Evolutionary conservation across 2,888 invertebrate genomes (phyloP).

Genomic region (Prosapia bicincta): DNA sequence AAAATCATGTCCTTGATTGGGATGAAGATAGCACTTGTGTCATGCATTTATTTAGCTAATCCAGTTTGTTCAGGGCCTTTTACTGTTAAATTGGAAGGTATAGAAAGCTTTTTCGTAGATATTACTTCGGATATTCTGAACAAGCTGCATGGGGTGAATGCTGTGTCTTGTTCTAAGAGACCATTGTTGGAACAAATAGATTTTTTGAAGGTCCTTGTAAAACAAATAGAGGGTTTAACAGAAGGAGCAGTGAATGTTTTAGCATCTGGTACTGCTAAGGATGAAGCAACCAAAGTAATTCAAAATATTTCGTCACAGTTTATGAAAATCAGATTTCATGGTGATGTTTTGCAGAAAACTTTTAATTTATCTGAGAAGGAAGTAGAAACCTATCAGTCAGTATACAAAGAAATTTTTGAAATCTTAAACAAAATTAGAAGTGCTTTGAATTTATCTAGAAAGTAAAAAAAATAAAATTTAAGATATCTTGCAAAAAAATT

Average conservation of each 20-base stretch:
- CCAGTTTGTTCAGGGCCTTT: neutral
- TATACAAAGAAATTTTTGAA: neutral
- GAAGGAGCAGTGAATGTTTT: neutral
- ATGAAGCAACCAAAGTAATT: neutral
- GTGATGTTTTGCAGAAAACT: neutral
- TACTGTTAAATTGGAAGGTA: neutral
- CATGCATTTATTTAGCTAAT: neutral
- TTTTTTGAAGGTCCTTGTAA: neutral
- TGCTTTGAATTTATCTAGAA: neutral
- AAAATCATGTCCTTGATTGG: neutral
- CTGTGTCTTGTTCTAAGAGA: neutral
- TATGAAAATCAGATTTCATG: neutral
- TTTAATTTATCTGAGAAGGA: neutral
- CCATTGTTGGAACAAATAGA: neutral
- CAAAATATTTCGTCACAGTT: neutral
- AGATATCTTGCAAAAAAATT: too few relatives aligned
- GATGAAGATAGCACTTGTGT: neutral
- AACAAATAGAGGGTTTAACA: neutral
- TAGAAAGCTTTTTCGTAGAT: neutral
- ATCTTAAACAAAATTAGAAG: neutral
- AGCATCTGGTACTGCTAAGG: neutral
- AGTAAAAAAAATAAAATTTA: neutral
- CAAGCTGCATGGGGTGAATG: neutral
- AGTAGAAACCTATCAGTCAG: neutral
- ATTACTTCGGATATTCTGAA: neutral